These are phyloP conservation scores for Thymelicus lineola DNA, from an alignment of 2,888 invertebrate genomes.

Conservation along the genomic window DNA sequence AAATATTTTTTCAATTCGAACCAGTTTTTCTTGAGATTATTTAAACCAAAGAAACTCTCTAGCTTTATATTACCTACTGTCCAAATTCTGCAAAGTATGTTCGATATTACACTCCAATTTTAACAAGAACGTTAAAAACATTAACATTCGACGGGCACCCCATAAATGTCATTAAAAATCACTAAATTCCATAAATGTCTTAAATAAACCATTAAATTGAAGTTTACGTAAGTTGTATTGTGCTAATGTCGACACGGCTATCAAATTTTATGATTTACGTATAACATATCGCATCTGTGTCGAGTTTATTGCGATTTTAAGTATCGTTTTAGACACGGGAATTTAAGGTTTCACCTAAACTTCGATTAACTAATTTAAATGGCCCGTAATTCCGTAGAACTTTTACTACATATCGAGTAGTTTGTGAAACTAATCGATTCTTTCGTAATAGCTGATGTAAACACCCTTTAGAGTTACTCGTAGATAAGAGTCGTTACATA, in stretches of 20 bases:
- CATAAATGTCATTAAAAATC: background rate
- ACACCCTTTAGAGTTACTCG: too few species aligned
- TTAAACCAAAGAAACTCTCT: too few species aligned
- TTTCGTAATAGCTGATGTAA: background rate
- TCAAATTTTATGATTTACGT: conserved; percentile 22
- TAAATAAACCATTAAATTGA: background rate
- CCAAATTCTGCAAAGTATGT: too few species aligned
- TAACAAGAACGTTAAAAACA: too few species aligned
- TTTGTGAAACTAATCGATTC: background rate
- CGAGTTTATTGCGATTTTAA: conserved; percentile 6
- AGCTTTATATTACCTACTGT: too few species aligned
- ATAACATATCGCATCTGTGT: conserved; percentile 1
- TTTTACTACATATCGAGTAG: background rate
- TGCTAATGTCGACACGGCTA: conserved; percentile 16
- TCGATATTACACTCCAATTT: too few species aligned
- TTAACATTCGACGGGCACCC: too few species aligned
- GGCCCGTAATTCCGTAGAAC: background rate
- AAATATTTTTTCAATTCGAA: too few species aligned
- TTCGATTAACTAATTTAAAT: conserved; percentile 1
- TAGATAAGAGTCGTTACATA: too few species aligned
- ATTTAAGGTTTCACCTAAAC: background rate
- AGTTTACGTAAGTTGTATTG: conserved; percentile 16
- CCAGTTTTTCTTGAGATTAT: too few species aligned
- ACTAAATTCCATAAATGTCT: conserved; percentile 5
- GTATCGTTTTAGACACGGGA: conserved; percentile 13